Conservation (phyloP, 2,113 vertebrate species). For the Picathartes gymnocephalus region DNA sequence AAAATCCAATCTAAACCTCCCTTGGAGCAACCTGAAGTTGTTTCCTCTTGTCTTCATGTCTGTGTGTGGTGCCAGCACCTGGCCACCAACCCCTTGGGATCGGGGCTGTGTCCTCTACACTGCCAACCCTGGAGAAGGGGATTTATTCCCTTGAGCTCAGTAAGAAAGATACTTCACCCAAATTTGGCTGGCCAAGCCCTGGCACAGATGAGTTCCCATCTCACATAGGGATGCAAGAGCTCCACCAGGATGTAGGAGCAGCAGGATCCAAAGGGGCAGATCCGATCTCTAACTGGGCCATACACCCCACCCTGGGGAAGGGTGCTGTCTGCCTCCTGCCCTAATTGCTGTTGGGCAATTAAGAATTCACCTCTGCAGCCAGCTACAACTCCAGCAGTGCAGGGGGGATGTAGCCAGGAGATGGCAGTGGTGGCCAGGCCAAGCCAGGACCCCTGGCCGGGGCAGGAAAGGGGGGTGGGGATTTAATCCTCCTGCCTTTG, state of each 20-base stretch:
- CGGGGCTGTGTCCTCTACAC: background rate
- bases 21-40: fast-evolving
- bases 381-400: background rate
- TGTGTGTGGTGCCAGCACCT: background rate
- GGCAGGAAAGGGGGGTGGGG: background rate
- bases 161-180: background rate
- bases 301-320: background rate
- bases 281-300: fast-evolving
- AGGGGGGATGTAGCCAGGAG: constrained; percentile 43
- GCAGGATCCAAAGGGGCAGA: background rate
- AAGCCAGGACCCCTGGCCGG: background rate
- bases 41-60: fast-evolving
- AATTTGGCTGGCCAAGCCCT: background rate
- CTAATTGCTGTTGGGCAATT: background rate
- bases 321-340: background rate
- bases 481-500: background rate
- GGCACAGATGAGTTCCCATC: background rate
- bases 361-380: background rate
- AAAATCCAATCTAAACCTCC: background rate
- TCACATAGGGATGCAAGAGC: fast-evolving
- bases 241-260: background rate
- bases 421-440: constrained; percentile 54
- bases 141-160: background rate
- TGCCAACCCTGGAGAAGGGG: background rate
- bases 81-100: background rate